Evolutionary conservation across 2,888 invertebrate genomes (phyloP), one percentile per base, ranked within the genome.

Genomic region (Agrochola macilenta): DNA sequence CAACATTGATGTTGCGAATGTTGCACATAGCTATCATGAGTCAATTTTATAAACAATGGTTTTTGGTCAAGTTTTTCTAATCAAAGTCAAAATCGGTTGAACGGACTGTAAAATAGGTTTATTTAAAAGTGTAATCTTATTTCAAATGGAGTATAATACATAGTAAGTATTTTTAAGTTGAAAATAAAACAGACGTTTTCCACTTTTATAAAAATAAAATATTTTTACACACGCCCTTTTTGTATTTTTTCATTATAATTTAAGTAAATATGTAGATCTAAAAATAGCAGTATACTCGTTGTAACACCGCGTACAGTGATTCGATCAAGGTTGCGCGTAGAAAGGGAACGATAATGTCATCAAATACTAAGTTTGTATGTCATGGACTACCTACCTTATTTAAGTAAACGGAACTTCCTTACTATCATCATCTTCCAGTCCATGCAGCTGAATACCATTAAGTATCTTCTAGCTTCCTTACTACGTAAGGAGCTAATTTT

Each of bases 271-370:
- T 8, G 26, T 57, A 54, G 23, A 43, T 65, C 26, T 66, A 60
- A 73, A 83, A 79, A 75, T 79, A 69, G 5, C 61, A 23, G 8
- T 26, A 12, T n/a, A 65, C n/a, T n/a, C n/a, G n/a, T n/a, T n/a
- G 23, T 46, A 78, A 14, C 30, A 69, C 68, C 58, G 23, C 12
- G 43, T 49, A 54, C n/a, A 26, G 74, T 61, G 54, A 86, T 14
- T n/a, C 30, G 35, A 71, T 17, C 83, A 86, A 86, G 86, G 86
- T 54, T 69, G 5, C 17, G 2, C 0, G 71, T 85, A 76, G 85
- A 86, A 86, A 86, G 86, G 88, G 39, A 69, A 26, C 11, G 35
- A 54, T 69, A 85, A 85, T 82, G 70, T 77, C 86, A 74, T 85
- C 86, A 79, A 79, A 79, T 64, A n/a, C 49, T 39, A n/a, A 69